These are phyloP conservation scores for Tuberolachnus salignus DNA, from an alignment of 2,888 invertebrate genomes.

Conservation along the genomic window DNA sequence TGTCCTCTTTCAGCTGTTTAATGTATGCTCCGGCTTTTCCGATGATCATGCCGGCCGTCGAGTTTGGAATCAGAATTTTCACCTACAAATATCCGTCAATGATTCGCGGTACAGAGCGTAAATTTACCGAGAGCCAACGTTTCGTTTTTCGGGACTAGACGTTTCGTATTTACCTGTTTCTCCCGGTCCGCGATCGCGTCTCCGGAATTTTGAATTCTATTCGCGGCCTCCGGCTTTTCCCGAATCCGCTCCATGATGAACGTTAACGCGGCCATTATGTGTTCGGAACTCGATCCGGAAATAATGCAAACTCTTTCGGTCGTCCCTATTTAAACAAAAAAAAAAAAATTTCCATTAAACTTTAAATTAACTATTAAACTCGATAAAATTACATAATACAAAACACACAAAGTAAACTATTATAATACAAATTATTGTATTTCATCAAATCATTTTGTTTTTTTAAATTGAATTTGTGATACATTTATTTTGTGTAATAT, in stretches of 20 bases:
- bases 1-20: constrained; percentile 92
- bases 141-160: no score
- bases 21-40: constrained; percentile 96
- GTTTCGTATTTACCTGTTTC: constrained; percentile 70
- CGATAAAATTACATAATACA: no score
- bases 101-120: no score
- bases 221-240: constrained; percentile 88
- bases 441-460: no score
- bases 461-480: no score
- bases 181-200: constrained; percentile 69
- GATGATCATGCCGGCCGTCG: constrained; percentile 97
- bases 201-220: constrained; percentile 68
- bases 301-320: constrained; percentile 92
- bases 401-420: no score
- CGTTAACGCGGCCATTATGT: constrained; percentile 88
- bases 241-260: constrained; percentile 95
- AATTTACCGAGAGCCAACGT: no score
- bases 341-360: no score
- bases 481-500: no score
- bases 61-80: constrained; percentile 94
- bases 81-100: constrained; percentile 62
- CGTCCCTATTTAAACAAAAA: constrained; percentile 70
- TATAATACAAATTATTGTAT: no score
- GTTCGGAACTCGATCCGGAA: constrained; percentile 82
- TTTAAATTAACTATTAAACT: no score